Evolutionary conservation across 2,888 invertebrate genomes (phyloP), one percentile per base, ranked within the genome.

Genomic region (Drosophila anceps): DNA sequence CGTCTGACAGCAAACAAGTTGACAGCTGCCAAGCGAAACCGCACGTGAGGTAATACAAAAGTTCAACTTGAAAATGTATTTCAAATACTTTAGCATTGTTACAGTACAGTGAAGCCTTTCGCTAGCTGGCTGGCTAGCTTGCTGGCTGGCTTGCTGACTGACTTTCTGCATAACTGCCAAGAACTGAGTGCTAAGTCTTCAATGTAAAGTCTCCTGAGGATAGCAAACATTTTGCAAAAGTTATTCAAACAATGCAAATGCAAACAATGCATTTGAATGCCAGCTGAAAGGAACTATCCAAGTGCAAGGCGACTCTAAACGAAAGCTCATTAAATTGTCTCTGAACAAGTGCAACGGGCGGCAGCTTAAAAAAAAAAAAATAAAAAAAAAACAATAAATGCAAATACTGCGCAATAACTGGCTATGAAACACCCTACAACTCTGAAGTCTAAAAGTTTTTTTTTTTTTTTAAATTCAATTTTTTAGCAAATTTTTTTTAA

Each of bases 21-120:
- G 75, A 57, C 78, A 76, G 54, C 71, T 70, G 71, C 50, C 54
- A 61, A 12, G 10, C 24, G 24, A 37, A 58, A 41, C 24, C 37
- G 31, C 54, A 54, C 37, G 41, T 43, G 31, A 24, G 27, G 15
- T 1, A 37, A 10, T 2, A 6, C 9, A 37, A 37, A 48, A 48
- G 6, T 48, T 48, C 0, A 12, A 10, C 18, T 50, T 29, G 15
- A 31, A 43, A 43, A 39, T 27, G 10, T 59, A 39, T 48, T 12
- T 29, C 13, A 59, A 48, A 48, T 48, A 48, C 59, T 48, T 48
- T 18, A 18, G 18, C 43, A n/a, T 39, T 53, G 54, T 55, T 37
- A 15, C 10, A 24, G 27, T 44, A 43, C 57, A 53, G 57, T 65
- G 51, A 63, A 44, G 59, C 31, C 35, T 6, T 20, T 20, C 27